Evolutionary conservation across 2,888 invertebrate genomes (phyloP), one percentile per base, ranked within the genome.

Genomic region (Holacanthella duospinosa): DNA sequence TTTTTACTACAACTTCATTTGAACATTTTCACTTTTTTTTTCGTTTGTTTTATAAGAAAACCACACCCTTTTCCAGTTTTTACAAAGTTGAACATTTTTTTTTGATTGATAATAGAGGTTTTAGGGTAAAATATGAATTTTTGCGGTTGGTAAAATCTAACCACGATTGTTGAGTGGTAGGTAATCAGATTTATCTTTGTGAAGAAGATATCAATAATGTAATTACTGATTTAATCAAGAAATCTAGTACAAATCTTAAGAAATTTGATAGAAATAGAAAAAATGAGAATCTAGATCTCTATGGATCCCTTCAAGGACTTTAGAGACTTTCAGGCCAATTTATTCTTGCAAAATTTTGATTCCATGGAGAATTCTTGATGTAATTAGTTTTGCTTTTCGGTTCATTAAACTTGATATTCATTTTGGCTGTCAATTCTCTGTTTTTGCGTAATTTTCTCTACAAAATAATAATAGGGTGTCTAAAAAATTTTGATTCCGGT

Each of bases 371-470:
- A 36, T 16, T 59, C 36, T 64, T 21, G 68, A 70, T 66, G 66
- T 71, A 19, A 69, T 71, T 55, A 71, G 68, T 64, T 69, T 70
- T 59, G 71, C 71, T 6, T 71, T 71, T 48, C 67, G 69, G 21
- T 71, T 71, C 63, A 69, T 71, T 53, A 64, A 66, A 60, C 56
- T 71, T 55, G 71, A 71, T 65, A 63, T 68, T 55, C 67, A 71
- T 66, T 61, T 71, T 9, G 48, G 60, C 12, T 60, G n/a, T n/a
- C n/a, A n/a, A n/a, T n/a, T n/a, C n/a, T n/a, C n/a, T n/a, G n/a
- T n/a, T n/a, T n/a, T n/a, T n/a, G n/a, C n/a, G n/a, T n/a, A n/a
- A n/a, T n/a, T n/a, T n/a, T n/a, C n/a, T n/a, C n/a, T n/a, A n/a
- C n/a, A n/a, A n/a, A n/a, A n/a, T n/a, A n/a, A n/a, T n/a, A n/a